Conservation (phyloP, 2,797 vertebrate species). For the Masticophis lateralis region DNA sequence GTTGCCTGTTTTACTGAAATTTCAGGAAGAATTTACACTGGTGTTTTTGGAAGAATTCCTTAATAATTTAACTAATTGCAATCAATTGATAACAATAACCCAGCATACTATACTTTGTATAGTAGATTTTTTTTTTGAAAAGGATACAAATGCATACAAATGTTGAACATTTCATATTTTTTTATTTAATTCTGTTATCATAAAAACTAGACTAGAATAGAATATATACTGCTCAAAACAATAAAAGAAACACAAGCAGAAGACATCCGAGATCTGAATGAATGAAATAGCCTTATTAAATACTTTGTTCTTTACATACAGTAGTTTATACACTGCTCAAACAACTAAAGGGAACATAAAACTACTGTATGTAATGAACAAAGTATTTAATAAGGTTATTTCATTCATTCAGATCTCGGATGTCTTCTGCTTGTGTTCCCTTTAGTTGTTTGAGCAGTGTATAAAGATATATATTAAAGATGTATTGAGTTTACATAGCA, state of each 20-base stretch:
- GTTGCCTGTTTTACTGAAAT: background rate
- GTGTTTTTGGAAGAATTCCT: background rate
- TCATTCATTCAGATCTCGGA: no score
- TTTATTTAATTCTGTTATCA: background rate
- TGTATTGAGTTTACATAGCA: background rate
- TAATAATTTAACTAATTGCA: background rate
- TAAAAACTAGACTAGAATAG: background rate
- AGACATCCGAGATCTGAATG: no score
- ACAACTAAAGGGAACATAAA: no score
- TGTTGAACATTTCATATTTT: background rate
- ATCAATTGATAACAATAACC: background rate
- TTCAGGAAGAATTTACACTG: background rate
- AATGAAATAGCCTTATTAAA: no score
- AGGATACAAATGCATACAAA: background rate
- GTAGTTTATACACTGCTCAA: no score
- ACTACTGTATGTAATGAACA: no score
- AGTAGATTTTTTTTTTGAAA: background rate
- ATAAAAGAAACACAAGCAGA: no score
- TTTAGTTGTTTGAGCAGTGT: no score
- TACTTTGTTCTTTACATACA: no score
- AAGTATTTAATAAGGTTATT: no score
- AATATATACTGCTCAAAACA: background rate
- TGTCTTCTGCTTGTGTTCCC: no score
- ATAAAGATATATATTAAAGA: background rate
- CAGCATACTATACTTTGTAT: background rate